A percentile compares a stretch with the other conserved stretches of the same genome.
Evolutionary conservation across 2,888 invertebrate species (phyloP).

Genomic region (Plebejus argus): DNA sequence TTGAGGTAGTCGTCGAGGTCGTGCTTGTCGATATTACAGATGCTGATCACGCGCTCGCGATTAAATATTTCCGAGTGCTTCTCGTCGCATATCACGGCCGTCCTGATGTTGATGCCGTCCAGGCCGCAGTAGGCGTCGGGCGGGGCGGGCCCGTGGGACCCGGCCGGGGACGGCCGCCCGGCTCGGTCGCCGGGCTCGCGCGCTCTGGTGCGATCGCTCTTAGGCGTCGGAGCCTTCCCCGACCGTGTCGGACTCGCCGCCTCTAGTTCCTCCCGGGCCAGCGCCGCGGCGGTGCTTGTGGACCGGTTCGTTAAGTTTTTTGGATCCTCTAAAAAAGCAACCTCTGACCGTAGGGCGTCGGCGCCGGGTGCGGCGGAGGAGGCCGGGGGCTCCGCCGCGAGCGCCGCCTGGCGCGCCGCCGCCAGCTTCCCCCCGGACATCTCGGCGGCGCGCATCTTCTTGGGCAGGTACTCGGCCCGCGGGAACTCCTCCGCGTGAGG

Average conservation of each 20-base stretch:
- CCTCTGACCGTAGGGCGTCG: slow-evolving; percentile 58
- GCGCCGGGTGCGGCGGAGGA: slow-evolving; percentile 47
- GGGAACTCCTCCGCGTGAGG: slow-evolving; percentile 55
- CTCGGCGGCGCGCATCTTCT: slow-evolving; percentile 78
- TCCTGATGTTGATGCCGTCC: slow-evolving; percentile 70
- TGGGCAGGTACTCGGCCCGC: slow-evolving; percentile 70
- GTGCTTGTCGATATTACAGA: slow-evolving; percentile 89
- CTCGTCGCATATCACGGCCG: slow-evolving; percentile 74
- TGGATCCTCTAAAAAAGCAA: slow-evolving; percentile 79
- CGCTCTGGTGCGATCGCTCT: slow-evolving; percentile 56
- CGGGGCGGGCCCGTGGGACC: slow-evolving; percentile 57
- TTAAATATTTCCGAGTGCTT: slow-evolving; percentile 80
- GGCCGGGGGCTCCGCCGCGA: slow-evolving; percentile 47
- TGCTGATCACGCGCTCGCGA: slow-evolving; percentile 86
- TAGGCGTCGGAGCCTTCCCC: slow-evolving; percentile 76
- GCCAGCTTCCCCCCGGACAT: slow-evolving; percentile 71
- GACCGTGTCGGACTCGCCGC: slow-evolving; percentile 78
- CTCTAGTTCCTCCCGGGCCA: slow-evolving; percentile 79
- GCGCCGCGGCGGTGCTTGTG: slow-evolving; percentile 81
- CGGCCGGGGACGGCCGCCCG: slow-evolving; percentile 63
- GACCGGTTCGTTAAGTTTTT: slow-evolving; percentile 80
- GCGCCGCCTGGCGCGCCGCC: slow-evolving; percentile 47
- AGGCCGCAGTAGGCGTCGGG: slow-evolving; percentile 76
- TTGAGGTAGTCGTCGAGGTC: slow-evolving; percentile 90
- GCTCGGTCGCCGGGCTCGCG: slow-evolving; percentile 53